Evolutionary conservation across 1,140 invertebrate genomes (phyloP).

Genomic region (Zaprionus inermis): DNA sequence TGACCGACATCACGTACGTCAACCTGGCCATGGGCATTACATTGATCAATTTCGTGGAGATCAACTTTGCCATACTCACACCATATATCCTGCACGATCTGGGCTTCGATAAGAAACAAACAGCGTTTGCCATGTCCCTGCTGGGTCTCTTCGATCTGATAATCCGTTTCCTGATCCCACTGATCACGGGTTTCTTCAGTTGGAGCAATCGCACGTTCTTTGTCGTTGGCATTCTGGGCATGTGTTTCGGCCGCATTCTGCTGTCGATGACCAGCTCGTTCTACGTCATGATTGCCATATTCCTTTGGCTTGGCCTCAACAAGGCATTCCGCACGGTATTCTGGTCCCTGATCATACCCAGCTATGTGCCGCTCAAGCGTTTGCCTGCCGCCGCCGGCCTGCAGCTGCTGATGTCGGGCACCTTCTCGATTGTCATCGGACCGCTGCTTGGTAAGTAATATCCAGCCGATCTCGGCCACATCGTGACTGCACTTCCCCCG

Average conservation of each 20-base stretch:
- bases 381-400: slow-evolving; percentile 87
- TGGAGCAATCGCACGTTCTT: slow-evolving; percentile 88
- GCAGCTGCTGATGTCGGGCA: slow-evolving; percentile 86
- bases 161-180: slow-evolving; percentile 87
- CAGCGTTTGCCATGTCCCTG: slow-evolving; percentile 87
- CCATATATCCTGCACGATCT: slow-evolving; percentile 88
- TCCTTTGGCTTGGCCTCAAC: slow-evolving; percentile 87
- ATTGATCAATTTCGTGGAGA: slow-evolving; percentile 88
- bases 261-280: slow-evolving; percentile 85
- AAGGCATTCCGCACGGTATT: slow-evolving; percentile 88
- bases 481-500: not conserved
- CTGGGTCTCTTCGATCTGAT: slow-evolving; percentile 86
- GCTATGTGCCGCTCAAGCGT: slow-evolving; percentile 87
- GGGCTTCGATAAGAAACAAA: slow-evolving; percentile 85
- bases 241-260: slow-evolving; percentile 87
- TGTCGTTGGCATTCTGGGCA: slow-evolving; percentile 87
- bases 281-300: slow-evolving; percentile 84
- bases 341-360: slow-evolving; percentile 88
- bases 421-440: slow-evolving; percentile 86
- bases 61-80: slow-evolving; percentile 89
- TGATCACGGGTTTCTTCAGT: slow-evolving; percentile 87
- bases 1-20: slow-evolving; percentile 88
- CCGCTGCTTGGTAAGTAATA: slow-evolving; percentile 86
- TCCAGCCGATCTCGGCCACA: no score
- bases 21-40: slow-evolving; percentile 89